Base-by-base conservation (phyloP, 2,797 vertebrate species). In the Leptodactylus fallax region DNA sequence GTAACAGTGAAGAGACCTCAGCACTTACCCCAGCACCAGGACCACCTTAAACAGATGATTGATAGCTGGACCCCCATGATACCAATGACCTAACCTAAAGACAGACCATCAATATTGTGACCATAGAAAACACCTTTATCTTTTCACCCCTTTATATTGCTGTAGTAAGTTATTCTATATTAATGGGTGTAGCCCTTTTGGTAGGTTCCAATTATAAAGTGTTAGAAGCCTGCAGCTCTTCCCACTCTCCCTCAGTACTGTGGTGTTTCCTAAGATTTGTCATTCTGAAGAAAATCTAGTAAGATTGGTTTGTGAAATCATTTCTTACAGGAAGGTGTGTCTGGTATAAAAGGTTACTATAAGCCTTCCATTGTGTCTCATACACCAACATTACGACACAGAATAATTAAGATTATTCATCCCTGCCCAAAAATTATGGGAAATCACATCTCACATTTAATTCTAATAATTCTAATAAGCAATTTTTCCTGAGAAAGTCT, bases 311-410 rank as follows among this genome's bases (percentile, higher is more conserved):
- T 84, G 69, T 45, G 82, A 36, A 84, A 72, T 84, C 1, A 9
- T 21, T 49, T 67, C 58, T 56, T 16, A 19, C 56, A 58, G n/a
- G 27, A 81, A 56, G 82, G 69, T 74, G 82, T 84, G 82, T 36
- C 69, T 11, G 6, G 25, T 11, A 71, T 9, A 8, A 71, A n/a
- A 83, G 65, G 51, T 71, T 67, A 36, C 63, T 71, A 6, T 65
- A 63, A 45, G 56, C 23, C n/a, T 23, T 25, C 76, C 76, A 27
- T 56, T 79, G 76, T 79, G 25, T 56, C 51, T 27, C 17, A 25
- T 55, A 23, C 11, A 16, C 21, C 12, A n/a, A 25, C 53, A 79
- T 79, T 79, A 56, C 53, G 8, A 79, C 77, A 79, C 17, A n/a
- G 49, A 55, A 12, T 13, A 23, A 55, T 25, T 21, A 17, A 56